A percentile compares a stretch with the other conserved stretches of the same genome.
phyloP scores from a whole-genome alignment of 2,797 vertebrate species.

The Bradypodion pumilum region DNA sequence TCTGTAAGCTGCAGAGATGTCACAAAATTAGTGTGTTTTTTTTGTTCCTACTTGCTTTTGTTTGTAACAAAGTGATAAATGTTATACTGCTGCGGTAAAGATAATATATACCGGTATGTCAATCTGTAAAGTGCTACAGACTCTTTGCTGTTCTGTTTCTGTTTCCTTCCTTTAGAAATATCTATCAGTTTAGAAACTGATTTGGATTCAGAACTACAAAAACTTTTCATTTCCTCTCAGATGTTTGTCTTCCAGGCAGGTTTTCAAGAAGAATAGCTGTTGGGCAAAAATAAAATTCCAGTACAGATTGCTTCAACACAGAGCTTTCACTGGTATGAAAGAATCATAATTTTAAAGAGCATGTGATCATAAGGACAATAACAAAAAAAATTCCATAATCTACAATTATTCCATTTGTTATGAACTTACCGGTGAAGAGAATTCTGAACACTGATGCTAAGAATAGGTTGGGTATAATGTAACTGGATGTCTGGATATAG shows the following conservation, averaged over 20 bases:
- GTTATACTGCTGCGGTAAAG: background rate
- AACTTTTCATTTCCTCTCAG: constrained; percentile 4
- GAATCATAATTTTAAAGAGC: background rate
- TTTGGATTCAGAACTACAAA: background rate
- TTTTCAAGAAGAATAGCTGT: background rate
- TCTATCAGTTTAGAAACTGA: background rate
- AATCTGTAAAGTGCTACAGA: background rate
- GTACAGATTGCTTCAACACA: background rate
- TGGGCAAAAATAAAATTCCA: background rate
- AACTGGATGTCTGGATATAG: too few relatives aligned
- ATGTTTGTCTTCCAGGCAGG: background rate
- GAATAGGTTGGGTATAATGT: too few relatives aligned
- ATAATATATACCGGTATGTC: background rate
- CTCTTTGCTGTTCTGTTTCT: background rate
- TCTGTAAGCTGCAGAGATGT: too few relatives aligned
- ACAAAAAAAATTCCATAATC: background rate
- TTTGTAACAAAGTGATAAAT: too few relatives aligned
- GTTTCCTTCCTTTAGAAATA: constrained; percentile 9
- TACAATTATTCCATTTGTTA: background rate
- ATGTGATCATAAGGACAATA: background rate
- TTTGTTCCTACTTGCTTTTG: too few relatives aligned
- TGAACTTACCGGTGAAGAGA: background rate
- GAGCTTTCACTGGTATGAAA: background rate
- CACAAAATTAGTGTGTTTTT: too few relatives aligned
- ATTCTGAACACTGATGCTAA: too few relatives aligned